phyloP scores from a whole-genome alignment of 2,113 vertebrate species.

The Haemorhous mexicanus region DNA sequence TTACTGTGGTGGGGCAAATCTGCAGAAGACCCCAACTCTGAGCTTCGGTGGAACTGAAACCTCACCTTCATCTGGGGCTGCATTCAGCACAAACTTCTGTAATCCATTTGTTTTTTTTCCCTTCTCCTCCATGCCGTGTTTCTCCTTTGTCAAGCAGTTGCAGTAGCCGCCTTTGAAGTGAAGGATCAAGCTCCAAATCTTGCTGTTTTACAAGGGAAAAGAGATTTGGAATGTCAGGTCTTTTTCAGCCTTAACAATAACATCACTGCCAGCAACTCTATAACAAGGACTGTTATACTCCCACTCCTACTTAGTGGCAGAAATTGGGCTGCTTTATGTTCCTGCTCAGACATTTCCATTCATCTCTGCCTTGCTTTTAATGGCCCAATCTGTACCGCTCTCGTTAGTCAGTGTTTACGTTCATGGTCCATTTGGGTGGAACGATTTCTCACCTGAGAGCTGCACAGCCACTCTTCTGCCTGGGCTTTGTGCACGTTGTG shows the following conservation, averaged over 20 bases:
- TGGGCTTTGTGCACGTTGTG: neutral
- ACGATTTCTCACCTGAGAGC: conserved; percentile 64
- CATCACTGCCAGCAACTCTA: conserved; percentile 41
- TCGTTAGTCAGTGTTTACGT: conserved; percentile 36
- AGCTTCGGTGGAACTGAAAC: neutral
- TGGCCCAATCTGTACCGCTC: conserved; percentile 24
- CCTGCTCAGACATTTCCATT: conserved; percentile 57
- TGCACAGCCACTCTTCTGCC: neutral
- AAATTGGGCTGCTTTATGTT: conserved; percentile 61
- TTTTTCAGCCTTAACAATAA: conserved; percentile 67
- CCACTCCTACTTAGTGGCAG: conserved; percentile 61
- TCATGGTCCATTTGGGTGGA: conserved; percentile 49
- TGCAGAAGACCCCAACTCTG: neutral
- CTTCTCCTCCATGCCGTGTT: neutral
- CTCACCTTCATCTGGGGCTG: neutral
- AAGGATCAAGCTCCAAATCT: conserved; percentile 50
- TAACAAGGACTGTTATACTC: conserved; percentile 60
- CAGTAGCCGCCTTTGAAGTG: conserved; percentile 31
- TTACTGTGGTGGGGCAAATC: neutral
- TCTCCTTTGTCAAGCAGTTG: neutral
- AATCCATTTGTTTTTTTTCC: neutral
- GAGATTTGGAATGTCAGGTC: conserved; percentile 51
- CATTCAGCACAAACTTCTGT: neutral
- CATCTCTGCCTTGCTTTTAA: conserved; percentile 58
- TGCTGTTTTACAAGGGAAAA: conserved; percentile 49